These are phyloP conservation scores for Lophura nycthemera DNA, from an alignment of 2,113 vertebrate species.

Conservation along the genomic window DNA sequence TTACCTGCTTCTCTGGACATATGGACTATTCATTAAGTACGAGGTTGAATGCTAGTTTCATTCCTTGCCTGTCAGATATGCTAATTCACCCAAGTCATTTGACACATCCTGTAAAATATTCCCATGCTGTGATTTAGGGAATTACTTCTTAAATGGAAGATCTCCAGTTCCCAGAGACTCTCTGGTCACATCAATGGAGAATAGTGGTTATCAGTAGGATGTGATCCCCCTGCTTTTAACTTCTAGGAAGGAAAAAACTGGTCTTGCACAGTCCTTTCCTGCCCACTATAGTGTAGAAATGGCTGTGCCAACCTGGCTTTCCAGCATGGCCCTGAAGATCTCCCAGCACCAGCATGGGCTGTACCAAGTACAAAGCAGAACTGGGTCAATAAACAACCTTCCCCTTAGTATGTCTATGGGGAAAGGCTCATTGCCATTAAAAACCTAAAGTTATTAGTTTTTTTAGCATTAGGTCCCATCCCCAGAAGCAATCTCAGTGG, in stretches of 20 bases:
- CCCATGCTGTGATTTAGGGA: constrained; percentile 34
- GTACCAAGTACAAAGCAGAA: neutral
- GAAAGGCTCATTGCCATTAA: rapidly evolving
- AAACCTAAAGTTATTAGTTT: neutral
- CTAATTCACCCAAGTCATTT: constrained; percentile 53
- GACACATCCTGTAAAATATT: neutral
- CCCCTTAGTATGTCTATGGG: neutral
- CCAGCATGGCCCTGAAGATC: neutral
- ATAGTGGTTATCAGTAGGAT: neutral
- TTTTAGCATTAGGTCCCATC: neutral
- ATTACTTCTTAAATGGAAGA: neutral
- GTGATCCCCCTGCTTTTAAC: neutral
- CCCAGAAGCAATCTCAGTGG: neutral
- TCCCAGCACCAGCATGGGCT: rapidly evolving
- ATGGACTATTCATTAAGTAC: constrained; percentile 68
- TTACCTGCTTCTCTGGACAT: constrained; percentile 71
- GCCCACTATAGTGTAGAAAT: rapidly evolving
- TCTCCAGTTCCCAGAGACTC: neutral
- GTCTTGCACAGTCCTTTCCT: neutral
- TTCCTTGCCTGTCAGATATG: constrained; percentile 39
- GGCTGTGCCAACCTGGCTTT: neutral
- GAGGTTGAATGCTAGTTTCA: constrained; percentile 67
- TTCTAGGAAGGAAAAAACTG: neutral
- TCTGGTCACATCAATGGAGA: neutral
- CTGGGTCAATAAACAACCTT: neutral